Evolutionary conservation across 2,888 invertebrate species (phyloP).

Genomic region (Sipha maydis): DNA sequence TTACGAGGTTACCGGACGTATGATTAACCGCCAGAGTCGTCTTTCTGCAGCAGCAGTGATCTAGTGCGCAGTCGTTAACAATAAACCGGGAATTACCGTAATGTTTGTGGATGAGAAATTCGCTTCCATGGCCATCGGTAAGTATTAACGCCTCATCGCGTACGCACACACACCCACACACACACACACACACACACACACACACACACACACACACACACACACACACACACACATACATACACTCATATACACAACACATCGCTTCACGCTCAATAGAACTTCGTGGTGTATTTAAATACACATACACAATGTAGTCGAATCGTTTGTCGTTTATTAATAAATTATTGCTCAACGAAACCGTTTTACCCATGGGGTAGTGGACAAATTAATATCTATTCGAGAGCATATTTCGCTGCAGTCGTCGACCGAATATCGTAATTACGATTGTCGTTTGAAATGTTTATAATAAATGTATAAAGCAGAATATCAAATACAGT

Average conservation of each 20-base stretch:
- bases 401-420: background rate
- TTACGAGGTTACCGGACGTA: background rate
- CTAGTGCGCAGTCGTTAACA: slow-evolving; percentile 12
- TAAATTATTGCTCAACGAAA: background rate
- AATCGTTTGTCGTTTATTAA: background rate
- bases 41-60: background rate
- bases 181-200: too few relatives aligned
- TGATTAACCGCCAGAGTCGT: slow-evolving; percentile 3
- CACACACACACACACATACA: too few relatives aligned
- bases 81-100: slow-evolving; percentile 27
- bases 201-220: too few relatives aligned
- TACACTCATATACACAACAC: too few relatives aligned
- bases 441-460: background rate
- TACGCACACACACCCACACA: too few relatives aligned
- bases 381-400: background rate
- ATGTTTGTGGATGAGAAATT: slow-evolving; percentile 16
- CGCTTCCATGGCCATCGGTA: background rate
- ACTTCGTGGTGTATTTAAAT: slow-evolving; percentile 9
- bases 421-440: background rate
- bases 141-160: background rate
- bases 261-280: background rate
- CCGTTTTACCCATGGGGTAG: background rate
- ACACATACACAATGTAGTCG: too few relatives aligned
- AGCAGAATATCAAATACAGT: background rate
- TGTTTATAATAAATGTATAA: background rate